Conservation (phyloP, 2,797 vertebrate genomes). For the Neosilurus mollespiculum region DNA sequence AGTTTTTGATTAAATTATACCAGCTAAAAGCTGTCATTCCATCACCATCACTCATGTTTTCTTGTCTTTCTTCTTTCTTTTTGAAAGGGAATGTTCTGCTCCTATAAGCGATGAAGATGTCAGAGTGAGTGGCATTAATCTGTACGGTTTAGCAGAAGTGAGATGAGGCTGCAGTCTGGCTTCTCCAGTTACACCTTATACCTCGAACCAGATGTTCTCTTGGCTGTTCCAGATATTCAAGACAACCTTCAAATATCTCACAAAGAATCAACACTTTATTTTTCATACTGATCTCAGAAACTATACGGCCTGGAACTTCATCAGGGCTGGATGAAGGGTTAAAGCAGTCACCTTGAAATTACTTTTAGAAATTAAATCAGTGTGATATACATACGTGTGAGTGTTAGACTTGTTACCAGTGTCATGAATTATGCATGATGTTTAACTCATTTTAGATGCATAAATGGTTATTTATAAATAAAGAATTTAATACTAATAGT, state of each 20-base stretch:
- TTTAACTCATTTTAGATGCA: neutral
- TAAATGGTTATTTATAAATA: neutral
- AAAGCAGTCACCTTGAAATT: neutral
- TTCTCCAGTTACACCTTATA: slow-evolving; percentile 28
- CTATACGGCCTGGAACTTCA: neutral
- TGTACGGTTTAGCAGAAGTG: neutral
- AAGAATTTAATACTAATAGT: neutral
- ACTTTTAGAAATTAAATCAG: no score
- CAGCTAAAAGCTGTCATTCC: neutral
- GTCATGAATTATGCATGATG: neutral
- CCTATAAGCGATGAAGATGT: neutral
- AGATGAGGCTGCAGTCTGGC: slow-evolving; percentile 14
- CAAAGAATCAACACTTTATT: neutral
- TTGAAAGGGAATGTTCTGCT: neutral
- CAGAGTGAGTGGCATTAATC: neutral
- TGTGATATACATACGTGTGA: no score
- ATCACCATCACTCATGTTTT: neutral
- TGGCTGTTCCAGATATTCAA: slow-evolving; percentile 1
- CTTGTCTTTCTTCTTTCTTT: neutral
- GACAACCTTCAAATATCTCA: slow-evolving; percentile 6
- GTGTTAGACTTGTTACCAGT: no score
- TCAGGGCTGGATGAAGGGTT: neutral
- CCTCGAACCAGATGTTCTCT: slow-evolving; percentile 41
- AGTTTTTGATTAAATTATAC: neutral
- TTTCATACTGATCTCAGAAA: neutral